Percentiles rank a stretch among this genome's conserved stretches.
phyloP scores from a whole-genome alignment of 53 echinoderm and acorn worm species.

The Paracentrotus lividus region DNA sequence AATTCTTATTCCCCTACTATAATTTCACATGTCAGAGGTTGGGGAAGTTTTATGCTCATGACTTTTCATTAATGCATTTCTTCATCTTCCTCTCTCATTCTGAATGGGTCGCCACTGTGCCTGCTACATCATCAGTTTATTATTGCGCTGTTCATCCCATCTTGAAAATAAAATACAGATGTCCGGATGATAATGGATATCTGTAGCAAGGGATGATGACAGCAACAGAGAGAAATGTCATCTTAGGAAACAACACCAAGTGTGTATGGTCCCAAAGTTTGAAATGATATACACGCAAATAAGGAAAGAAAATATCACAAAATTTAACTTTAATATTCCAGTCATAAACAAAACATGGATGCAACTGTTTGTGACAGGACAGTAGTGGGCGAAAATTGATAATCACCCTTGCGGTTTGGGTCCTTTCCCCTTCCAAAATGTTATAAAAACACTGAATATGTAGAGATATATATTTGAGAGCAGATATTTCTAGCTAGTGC shows the following conservation, averaged over 20 bases:
- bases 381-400: neutral
- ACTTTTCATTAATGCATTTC: too few species aligned
- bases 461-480: neutral
- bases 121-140: slow-evolving; percentile 57
- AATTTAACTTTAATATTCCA: slow-evolving; percentile 1
- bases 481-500: neutral
- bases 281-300: slow-evolving; percentile 32
- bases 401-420: neutral
- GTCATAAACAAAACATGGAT: slow-evolving; percentile 53
- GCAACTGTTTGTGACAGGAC: slow-evolving; percentile 56
- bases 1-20: too few species aligned
- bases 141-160: slow-evolving; percentile 58
- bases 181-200: slow-evolving; percentile 66
- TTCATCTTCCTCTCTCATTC: neutral
- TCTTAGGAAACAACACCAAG: slow-evolving; percentile 50
- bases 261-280: slow-evolving; percentile 35
- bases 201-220: slow-evolving; percentile 39
- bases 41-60: neutral
- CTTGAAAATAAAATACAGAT: slow-evolving; percentile 69
- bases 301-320: slow-evolving; percentile 16
- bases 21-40: neutral
- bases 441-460: neutral
- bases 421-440: slow-evolving; percentile 15
- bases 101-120: slow-evolving; percentile 48
- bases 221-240: slow-evolving; percentile 46